Percentiles rank a stretch among this genome's conserved stretches.
These are phyloP conservation scores for Meloidogyne exigua DNA, from an alignment of 1,140 invertebrate species.

Conservation along the genomic window DNA sequence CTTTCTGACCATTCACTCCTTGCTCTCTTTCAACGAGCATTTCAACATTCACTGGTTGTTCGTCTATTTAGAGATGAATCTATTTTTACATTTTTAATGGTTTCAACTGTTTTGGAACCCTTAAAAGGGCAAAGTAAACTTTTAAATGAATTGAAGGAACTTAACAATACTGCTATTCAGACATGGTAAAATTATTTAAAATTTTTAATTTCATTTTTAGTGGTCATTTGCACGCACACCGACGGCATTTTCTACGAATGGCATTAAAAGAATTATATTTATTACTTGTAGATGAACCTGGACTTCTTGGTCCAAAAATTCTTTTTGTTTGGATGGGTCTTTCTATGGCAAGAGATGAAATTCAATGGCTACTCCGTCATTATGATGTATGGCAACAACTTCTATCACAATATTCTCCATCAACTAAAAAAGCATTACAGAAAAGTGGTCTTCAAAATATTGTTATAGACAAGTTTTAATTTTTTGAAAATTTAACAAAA, in stretches of 20 bases:
- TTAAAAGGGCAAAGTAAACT: slow-evolving; percentile 75
- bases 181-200: slow-evolving; percentile 23
- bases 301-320: slow-evolving; percentile 78
- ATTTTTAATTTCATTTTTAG: slow-evolving; percentile 20
- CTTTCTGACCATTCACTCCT: slow-evolving; percentile 66
- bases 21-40: slow-evolving; percentile 83
- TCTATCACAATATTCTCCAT: slow-evolving; percentile 49
- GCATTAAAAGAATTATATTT: slow-evolving; percentile 90
- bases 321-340: slow-evolving; percentile 92
- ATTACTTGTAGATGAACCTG: slow-evolving; percentile 94
- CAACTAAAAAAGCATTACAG: slow-evolving; percentile 72
- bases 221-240: slow-evolving; percentile 71
- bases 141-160: slow-evolving; percentile 54
- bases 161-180: slow-evolving; percentile 41
- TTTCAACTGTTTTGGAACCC: slow-evolving; percentile 86
- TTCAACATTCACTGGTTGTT: slow-evolving; percentile 89
- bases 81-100: slow-evolving; percentile 87
- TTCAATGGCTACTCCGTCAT: slow-evolving; percentile 91
- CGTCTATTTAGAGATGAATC: slow-evolving; percentile 95
- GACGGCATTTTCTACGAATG: slow-evolving; percentile 90
- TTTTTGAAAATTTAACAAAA: slow-evolving; percentile 12
- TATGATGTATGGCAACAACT: slow-evolving; percentile 82
- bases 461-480: slow-evolving; percentile 40
- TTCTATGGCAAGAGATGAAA: slow-evolving; percentile 90
- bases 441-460: slow-evolving; percentile 66